A percentile compares a stretch with the other conserved stretches of the same genome.
Evolutionary conservation across 2,888 invertebrate species (phyloP).

Genomic region (Pammene aurita): DNA sequence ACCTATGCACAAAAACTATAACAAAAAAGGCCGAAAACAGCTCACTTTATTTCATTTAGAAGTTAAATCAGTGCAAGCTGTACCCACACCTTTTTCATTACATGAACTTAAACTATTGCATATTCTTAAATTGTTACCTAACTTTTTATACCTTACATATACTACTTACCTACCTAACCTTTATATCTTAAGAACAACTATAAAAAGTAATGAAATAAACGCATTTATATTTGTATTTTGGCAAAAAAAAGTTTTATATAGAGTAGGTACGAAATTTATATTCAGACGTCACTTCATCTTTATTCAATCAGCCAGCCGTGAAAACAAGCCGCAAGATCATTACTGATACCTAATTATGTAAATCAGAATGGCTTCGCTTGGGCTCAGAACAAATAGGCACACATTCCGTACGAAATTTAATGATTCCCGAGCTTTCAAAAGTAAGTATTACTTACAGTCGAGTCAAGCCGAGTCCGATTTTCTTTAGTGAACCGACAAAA

Average conservation of each 20-base stretch:
- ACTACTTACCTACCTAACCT: no score
- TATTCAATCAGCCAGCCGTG: slow-evolving; percentile 22
- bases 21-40: no score
- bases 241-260: no score
- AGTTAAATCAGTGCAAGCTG: background rate
- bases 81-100: no score
- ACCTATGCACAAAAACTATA: no score
- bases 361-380: slow-evolving; percentile 21
- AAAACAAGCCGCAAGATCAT: slow-evolving; percentile 22
- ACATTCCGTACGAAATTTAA: slow-evolving; percentile 23
- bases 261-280: background rate
- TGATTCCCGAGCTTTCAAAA: slow-evolving; percentile 14
- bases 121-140: no score
- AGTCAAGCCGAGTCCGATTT: slow-evolving; percentile 12
- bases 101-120: no score
- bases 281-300: slow-evolving; percentile 15
- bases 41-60: no score
- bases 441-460: slow-evolving; percentile 2
- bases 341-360: slow-evolving; percentile 31
- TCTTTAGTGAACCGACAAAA: slow-evolving; percentile 11
- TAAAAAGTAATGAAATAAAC: no score
- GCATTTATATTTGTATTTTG: no score
- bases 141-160: no score
- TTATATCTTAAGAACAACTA: no score
- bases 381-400: slow-evolving; percentile 32